These are phyloP conservation scores for Todiramphus saurophagus DNA, from an alignment of 2,113 vertebrate species.

Conservation along the genomic window DNA sequence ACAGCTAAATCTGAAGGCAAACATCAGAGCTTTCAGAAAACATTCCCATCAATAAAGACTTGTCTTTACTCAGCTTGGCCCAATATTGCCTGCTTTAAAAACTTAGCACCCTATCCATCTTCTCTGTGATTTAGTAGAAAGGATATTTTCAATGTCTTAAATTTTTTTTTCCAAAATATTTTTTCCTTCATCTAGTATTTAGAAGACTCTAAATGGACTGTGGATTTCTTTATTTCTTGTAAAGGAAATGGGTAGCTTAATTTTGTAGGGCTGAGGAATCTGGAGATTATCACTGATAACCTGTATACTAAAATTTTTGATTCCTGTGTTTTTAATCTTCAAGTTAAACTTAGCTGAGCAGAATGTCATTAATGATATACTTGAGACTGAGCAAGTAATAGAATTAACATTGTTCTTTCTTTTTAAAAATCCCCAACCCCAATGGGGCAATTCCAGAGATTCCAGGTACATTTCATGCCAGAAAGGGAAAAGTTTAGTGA, in stretches of 20 bases:
- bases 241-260: not conserved
- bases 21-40: constrained; percentile 46
- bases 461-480: not conserved
- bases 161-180: not conserved
- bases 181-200: not conserved
- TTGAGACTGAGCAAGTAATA: not conserved
- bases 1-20: constrained; percentile 69
- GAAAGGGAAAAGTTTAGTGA: not conserved
- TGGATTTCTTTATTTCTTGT: constrained; percentile 9
- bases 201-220: not conserved
- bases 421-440: not conserved
- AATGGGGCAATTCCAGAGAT: not conserved
- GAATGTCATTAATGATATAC: not conserved
- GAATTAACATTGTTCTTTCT: not conserved
- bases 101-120: constrained; percentile 12
- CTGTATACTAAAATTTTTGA: not conserved
- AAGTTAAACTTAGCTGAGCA: not conserved
- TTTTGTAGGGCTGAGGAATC: not conserved
- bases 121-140: not conserved
- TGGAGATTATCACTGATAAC: not conserved
- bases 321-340: not conserved
- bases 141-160: constrained; percentile 29
- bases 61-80: constrained; percentile 39
- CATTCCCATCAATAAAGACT: constrained; percentile 60
- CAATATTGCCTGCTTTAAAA: constrained; percentile 35